Conservation (phyloP, 2,888 invertebrate genomes). For the Boloria selene region DNA sequence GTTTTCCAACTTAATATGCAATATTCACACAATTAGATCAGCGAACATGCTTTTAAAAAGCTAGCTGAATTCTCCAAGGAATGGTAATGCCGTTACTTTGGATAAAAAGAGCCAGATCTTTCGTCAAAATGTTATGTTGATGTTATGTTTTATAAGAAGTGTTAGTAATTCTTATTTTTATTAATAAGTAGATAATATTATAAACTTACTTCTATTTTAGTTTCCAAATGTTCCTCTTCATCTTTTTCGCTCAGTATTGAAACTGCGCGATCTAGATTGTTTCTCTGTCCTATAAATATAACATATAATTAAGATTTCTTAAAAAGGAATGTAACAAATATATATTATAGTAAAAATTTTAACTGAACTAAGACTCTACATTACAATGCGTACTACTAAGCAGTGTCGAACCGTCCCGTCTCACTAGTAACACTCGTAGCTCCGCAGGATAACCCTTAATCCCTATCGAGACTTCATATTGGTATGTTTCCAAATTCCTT, state of each 20-base stretch:
- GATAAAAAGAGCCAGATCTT: not conserved
- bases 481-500: no score
- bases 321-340: not conserved
- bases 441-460: no score
- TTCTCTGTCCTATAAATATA: constrained; percentile 51
- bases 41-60: no score
- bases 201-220: constrained; percentile 49
- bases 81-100: no score
- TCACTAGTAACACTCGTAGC: no score
- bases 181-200: not conserved
- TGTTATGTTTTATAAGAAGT: not conserved
- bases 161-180: not conserved
- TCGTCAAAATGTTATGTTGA: no score
- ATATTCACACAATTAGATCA: no score
- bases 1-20: no score
- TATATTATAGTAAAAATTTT: not conserved
- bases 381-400: no score
- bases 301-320: not conserved
- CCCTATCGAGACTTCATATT: no score
- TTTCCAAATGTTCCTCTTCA: constrained; percentile 58
- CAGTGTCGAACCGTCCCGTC: no score
- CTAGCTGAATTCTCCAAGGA: no score
- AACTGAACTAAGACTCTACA: not conserved
- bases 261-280: constrained; percentile 50
- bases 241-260: constrained; percentile 64